Evolutionary conservation across 2,113 vertebrate species (phyloP), one percentile per base, ranked within the genome.

Genomic region (Toxostoma redivivum): DNA sequence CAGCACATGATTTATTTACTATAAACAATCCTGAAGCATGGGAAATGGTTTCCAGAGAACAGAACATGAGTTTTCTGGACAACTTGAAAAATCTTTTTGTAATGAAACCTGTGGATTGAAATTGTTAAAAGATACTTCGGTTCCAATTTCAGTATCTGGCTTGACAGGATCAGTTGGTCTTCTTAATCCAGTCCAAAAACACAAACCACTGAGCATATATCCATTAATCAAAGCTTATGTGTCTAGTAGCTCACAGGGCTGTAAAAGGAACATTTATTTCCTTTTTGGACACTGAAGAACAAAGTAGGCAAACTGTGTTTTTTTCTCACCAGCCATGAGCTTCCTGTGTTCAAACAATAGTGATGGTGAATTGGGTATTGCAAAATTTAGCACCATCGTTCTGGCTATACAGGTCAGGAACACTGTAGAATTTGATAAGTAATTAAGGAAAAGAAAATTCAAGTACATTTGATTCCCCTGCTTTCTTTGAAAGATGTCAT

Each of bases 1-100:
- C 79, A 82, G 48, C 37, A 61, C 44, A 57, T 80, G 87, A 94
- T 91, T 93, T 96, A 93, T 95, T 95, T 93, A 86, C 90, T 88
- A 42, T 92, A 96, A 91, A 93, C 81, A 93, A 61, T 76, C 57
- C 61, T 93, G 85, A 76, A 93, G 30, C 57, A 69, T 61, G 66
- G 53, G 74, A 93, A 95, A 95, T 73, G 11, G 10, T 69, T 96
- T 94, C 88, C 90, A 92, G 66, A 90, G 74, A 70, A 57, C n/a
- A 44, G 38, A 89, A 67, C 42, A n/a, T 12, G 48, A 65, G 33
- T 82, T 92, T 93, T 95, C 70, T 72, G 37, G 40, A 69, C 45
- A 90, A 91, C 92, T 17, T 72, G 74, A 85, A 85, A 89, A 79
- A 87, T 67, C 24, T 61, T 80, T 81, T 90, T 65, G 40, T 69